phyloP scores from a whole-genome alignment of 2,888 invertebrate species.

The Hololepta plana region DNA sequence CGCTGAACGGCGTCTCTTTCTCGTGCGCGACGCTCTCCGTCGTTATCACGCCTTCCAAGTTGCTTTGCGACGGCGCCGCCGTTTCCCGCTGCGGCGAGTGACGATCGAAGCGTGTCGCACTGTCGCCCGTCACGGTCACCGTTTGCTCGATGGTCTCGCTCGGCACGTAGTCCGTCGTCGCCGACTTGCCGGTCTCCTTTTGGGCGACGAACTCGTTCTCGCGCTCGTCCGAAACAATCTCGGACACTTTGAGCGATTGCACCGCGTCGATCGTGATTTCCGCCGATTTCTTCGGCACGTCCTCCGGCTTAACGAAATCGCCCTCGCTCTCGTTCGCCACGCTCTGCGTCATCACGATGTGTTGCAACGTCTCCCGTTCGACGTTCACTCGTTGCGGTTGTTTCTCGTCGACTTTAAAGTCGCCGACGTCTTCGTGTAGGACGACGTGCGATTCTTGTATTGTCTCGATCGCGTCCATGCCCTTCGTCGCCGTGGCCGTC shows the following conservation, averaged over 20 bases:
- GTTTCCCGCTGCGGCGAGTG: too few relatives aligned
- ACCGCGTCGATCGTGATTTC: slow-evolving; percentile 24
- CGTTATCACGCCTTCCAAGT: slow-evolving; percentile 27
- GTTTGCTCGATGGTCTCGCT: too few relatives aligned
- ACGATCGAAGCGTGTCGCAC: too few relatives aligned
- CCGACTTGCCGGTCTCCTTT: too few relatives aligned
- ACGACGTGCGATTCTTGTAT: slow-evolving; percentile 33
- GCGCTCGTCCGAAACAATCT: too few relatives aligned
- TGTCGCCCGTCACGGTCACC: too few relatives aligned
- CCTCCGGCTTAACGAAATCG: slow-evolving; percentile 8
- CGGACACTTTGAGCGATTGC: slow-evolving; percentile 24
- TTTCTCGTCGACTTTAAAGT: slow-evolving; percentile 27
- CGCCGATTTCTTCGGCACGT: slow-evolving; percentile 21
- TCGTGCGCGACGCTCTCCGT: slow-evolving; percentile 31
- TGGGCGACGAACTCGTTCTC: too few relatives aligned
- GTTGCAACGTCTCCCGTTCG: too few relatives aligned
- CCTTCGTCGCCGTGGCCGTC: slow-evolving; percentile 18
- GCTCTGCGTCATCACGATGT: slow-evolving; percentile 12
- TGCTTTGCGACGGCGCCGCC: too few relatives aligned
- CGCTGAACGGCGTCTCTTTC: slow-evolving; percentile 20
- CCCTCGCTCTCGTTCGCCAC: slow-evolving; percentile 11
- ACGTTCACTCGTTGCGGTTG: slow-evolving; percentile 15
- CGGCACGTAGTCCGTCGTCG: slow-evolving; percentile 16
- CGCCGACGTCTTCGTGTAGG: slow-evolving; percentile 33
- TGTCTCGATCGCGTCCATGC: slow-evolving; percentile 23